Conservation (phyloP, 2,113 vertebrate genomes). For the Deroptyus accipitrinus region DNA sequence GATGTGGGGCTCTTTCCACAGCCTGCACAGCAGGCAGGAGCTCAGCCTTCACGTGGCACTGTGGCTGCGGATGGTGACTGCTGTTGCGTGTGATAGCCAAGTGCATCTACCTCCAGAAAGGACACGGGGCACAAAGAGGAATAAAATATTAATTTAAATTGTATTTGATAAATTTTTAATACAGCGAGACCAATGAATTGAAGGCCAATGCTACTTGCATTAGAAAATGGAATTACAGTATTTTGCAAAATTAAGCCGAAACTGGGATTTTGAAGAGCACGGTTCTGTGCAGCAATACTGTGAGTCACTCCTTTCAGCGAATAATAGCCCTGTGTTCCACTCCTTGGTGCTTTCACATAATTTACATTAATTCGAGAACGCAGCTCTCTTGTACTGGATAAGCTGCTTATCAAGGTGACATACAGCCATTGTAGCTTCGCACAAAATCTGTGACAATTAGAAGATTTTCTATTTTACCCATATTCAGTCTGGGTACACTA, state of each 20-base stretch:
- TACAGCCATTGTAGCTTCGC: neutral
- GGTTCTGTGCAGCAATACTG: neutral
- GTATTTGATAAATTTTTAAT: constrained; percentile 29
- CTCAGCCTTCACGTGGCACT: fast-evolving
- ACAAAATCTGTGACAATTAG: constrained; percentile 29
- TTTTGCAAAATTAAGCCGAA: neutral
- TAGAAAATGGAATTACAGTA: neutral
- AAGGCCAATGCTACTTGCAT: neutral
- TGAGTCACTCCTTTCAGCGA: constrained; percentile 34
- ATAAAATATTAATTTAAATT: constrained; percentile 38
- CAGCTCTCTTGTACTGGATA: constrained; percentile 23
- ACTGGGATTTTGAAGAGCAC: neutral
- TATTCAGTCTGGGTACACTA: neutral
- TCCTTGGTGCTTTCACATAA: constrained; percentile 13
- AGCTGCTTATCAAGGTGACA: constrained; percentile 60
- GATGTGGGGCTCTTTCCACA: neutral
- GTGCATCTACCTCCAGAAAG: neutral
- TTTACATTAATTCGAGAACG: constrained; percentile 57
- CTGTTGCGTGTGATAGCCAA: fast-evolving
- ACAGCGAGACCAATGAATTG: neutral
- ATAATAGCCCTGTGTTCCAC: constrained; percentile 39
- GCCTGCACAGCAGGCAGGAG: fast-evolving
- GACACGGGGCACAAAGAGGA: neutral
- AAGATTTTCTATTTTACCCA: constrained; percentile 38
- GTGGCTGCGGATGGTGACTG: neutral